phyloP scores from a whole-genome alignment of 2,797 vertebrate species.

The Amblyraja radiata region DNA sequence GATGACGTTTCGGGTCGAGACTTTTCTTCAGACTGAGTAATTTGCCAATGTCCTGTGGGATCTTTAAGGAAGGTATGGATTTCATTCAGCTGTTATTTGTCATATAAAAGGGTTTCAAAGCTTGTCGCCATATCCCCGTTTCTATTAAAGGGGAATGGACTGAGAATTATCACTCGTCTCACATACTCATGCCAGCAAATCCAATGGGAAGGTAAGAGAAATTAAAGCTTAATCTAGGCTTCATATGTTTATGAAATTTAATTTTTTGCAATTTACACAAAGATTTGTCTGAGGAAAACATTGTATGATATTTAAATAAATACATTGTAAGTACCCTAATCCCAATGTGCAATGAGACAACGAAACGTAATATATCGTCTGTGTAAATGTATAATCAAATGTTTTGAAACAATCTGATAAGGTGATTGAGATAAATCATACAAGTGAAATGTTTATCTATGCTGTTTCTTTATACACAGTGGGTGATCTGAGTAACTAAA shows the following conservation, averaged over 20 bases:
- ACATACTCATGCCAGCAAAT: neutral
- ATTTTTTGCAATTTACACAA: neutral
- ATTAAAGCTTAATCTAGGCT: neutral
- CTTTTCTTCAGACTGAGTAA: too few species aligned
- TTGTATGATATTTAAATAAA: neutral
- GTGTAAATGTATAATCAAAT: too few species aligned
- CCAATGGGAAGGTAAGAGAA: neutral
- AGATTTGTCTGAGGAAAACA: neutral
- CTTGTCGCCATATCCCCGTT: neutral
- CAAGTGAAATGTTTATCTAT: neutral
- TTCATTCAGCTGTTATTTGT: neutral
- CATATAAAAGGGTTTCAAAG: neutral
- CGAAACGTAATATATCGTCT: neutral
- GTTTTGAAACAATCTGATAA: neutral
- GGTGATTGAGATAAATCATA: neutral
- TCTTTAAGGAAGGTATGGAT: neutral
- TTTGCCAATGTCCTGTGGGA: neutral
- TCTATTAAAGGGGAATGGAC: too few species aligned
- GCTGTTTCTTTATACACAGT: neutral
- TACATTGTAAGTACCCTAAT: neutral
- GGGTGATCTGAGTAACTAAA: neutral
- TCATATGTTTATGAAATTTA: neutral
- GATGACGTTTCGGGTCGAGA: too few species aligned
- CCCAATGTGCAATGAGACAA: neutral
- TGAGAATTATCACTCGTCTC: neutral